phyloP scores from a whole-genome alignment of 2,113 vertebrate species.

The Camelus bactrianus region DNA sequence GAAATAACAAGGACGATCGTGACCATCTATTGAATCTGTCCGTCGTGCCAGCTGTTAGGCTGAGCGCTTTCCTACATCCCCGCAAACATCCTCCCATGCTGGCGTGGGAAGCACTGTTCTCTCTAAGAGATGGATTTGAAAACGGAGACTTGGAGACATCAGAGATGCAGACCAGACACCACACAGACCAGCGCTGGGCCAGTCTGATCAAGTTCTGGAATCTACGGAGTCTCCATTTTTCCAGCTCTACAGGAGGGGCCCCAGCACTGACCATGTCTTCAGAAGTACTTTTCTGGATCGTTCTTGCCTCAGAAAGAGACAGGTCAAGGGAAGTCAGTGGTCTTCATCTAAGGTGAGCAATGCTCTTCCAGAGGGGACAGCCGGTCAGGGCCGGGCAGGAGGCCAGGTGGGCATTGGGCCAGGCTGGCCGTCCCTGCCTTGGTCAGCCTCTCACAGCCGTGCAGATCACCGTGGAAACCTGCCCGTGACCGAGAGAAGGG shows the following conservation, averaged over 20 bases:
- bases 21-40: not conserved
- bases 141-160: not conserved
- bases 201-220: not conserved
- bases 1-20: not conserved
- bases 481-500: not conserved
- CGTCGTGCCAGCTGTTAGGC: no score
- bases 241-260: not conserved
- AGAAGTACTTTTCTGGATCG: not conserved
- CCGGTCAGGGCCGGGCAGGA: rapidly evolving
- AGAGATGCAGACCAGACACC: not conserved
- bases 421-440: not conserved
- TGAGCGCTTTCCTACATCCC: not conserved
- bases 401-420: no score
- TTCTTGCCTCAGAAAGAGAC: not conserved
- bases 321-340: not conserved
- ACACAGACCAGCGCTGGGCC: not conserved
- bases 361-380: not conserved
- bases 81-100: rapidly evolving
- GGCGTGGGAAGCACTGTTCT: no score
- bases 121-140: not conserved
- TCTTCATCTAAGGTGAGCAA: rapidly evolving
- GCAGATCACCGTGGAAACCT: not conserved
- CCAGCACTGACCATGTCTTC: not conserved
- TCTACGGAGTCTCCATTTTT: not conserved
- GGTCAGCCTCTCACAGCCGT: not conserved